These are phyloP conservation scores for Chloroceryle amazona DNA, from an alignment of 2,797 vertebrate species.

Conservation along the genomic window DNA sequence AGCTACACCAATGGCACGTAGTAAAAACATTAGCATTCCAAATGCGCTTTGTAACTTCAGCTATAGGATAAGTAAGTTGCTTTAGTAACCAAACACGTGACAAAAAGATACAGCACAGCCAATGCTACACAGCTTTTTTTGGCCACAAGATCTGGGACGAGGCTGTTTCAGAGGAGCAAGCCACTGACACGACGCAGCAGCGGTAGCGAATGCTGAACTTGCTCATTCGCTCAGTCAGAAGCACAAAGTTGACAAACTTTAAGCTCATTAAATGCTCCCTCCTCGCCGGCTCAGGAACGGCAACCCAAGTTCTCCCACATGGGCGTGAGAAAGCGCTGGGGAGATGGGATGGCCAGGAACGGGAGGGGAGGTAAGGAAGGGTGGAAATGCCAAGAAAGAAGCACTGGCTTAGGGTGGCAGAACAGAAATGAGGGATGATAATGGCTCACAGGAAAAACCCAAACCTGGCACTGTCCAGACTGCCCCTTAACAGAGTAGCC, in stretches of 20 bases:
- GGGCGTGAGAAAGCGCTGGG: not conserved
- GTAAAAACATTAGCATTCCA: constrained; percentile 31
- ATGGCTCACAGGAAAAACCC: not conserved
- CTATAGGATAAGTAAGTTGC: not conserved
- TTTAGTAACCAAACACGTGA: constrained; percentile 20
- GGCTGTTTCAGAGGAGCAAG: not conserved
- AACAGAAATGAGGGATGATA: rapidly evolving
- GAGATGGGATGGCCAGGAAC: not conserved
- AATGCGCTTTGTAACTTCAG: constrained; percentile 25
- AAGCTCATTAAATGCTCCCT: not conserved
- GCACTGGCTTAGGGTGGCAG: not conserved
- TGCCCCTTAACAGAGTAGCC: not conserved
- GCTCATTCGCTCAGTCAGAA: not conserved
- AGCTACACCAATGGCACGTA: constrained; percentile 17
- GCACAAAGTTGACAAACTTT: not conserved
- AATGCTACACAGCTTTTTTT: not conserved
- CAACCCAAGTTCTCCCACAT: not conserved
- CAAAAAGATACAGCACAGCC: constrained; percentile 12
- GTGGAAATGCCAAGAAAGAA: not conserved
- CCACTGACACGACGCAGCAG: not conserved
- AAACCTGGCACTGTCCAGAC: not conserved
- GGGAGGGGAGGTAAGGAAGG: not conserved
- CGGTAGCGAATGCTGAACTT: not conserved
- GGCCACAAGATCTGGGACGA: not conserved
- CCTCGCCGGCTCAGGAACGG: rapidly evolving